Evolutionary conservation across 2,888 invertebrate genomes (phyloP).

Genomic region (Furcula furcula): DNA sequence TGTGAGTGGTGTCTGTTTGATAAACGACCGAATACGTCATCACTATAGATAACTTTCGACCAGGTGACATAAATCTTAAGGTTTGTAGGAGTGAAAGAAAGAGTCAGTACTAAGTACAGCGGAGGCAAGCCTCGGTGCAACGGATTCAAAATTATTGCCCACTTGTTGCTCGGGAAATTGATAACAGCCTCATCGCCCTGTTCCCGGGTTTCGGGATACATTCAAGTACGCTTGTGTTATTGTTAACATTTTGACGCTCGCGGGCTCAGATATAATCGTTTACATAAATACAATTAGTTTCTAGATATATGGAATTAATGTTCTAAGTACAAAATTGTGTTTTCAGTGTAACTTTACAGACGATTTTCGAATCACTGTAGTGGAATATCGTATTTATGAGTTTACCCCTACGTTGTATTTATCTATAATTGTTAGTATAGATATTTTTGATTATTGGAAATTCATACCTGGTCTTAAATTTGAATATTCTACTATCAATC

Average conservation of each 20-base stretch:
- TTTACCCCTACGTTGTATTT: too few species aligned
- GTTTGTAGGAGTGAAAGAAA: conserved; percentile 43
- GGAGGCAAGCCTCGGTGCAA: conserved; percentile 51
- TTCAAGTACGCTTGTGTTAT: conserved; percentile 59
- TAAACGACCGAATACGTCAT: conserved; percentile 34
- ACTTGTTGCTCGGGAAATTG: conserved; percentile 79
- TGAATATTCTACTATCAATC: too few species aligned
- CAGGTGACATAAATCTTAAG: conserved; percentile 32
- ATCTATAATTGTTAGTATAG: too few species aligned
- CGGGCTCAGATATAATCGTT: not conserved
- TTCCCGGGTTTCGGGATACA: conserved; percentile 56
- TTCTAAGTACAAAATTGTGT: too few species aligned
- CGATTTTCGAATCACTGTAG: too few species aligned
- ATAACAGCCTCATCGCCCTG: conserved; percentile 69
- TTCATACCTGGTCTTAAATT: too few species aligned
- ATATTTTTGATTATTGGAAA: too few species aligned
- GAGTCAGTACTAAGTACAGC: conserved; percentile 40
- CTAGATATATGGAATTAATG: not conserved
- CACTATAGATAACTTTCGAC: conserved; percentile 41
- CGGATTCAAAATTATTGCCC: conserved; percentile 77
- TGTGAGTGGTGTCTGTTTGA: conserved; percentile 32
- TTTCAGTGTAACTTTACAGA: too few species aligned
- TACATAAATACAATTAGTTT: not conserved
- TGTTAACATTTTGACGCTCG: conserved; percentile 13
- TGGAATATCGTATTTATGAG: too few species aligned